Evolutionary conservation across 2,888 invertebrate genomes (phyloP), one percentile per base, ranked within the genome.

Genomic region (Eupeodes latifasciatus): DNA sequence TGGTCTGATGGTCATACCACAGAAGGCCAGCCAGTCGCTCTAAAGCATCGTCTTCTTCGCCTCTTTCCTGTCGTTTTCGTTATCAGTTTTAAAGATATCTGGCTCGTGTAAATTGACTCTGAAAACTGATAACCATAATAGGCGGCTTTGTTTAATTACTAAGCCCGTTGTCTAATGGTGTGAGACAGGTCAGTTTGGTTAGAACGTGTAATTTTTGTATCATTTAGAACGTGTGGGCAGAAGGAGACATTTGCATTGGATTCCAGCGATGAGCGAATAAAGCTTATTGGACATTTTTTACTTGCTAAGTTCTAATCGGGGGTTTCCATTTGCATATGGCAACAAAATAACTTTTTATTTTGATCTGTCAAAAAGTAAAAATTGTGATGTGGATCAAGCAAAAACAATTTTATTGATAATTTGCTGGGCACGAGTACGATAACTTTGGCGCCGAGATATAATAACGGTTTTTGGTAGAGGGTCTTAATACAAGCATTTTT

Each of bases 91-190:
- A 11, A 12, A 80, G 87, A 84, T 88, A 88, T 74, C 69, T 74
- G 78, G 81, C 51, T 75, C 79, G 72, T 84, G 84, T 84, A 84
- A 84, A 85, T 81, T 64, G 49, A 62, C 64, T 69, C 9, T 81
- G 61, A 57, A 61, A 44, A 64, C 53, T 81, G 88, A 84, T 88
- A 81, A 81, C 69, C 19, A 12, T 36, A 88, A 85, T 81, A 78
- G 77, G 80, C 81, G 88, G 81, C 81, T 69, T 64, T 77, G 80
- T 88, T 88, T 85, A 88, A 88, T 88, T 88, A 88, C 84, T 61
- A 53, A 19, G 51, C 51, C 69, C 71, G 76, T 72, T 87, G 80
- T 84, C 74, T 84, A 74, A 66, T 77, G 44, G 77, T 64, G 62
- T 64, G 19, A 59, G n/a, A 7, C 11, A 27, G n/a, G 44, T 51